Evolutionary conservation across 2,888 invertebrate species (phyloP).

Genomic region (Stomorhina lunata): DNA sequence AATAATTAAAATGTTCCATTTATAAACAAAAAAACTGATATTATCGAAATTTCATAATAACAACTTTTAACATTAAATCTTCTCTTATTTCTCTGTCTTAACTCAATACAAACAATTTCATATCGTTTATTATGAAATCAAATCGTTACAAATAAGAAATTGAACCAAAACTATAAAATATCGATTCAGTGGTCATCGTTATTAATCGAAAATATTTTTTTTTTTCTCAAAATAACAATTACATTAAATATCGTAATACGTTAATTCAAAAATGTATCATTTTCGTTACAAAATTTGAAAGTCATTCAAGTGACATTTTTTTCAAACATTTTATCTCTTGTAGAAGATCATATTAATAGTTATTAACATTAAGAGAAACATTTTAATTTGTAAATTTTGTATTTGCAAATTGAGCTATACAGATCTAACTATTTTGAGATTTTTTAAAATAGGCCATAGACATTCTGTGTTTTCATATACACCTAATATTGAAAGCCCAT

Average conservation of each 20-base stretch:
- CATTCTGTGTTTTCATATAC: too few species aligned
- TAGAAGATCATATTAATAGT: conserved; percentile 59
- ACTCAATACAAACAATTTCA: conserved; percentile 59
- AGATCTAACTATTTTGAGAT: too few species aligned
- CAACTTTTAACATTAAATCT: conserved; percentile 48
- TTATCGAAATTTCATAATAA: conserved; percentile 78
- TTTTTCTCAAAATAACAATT: conserved; percentile 39
- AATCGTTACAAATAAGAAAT: conserved; percentile 64
- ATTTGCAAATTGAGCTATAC: too few species aligned
- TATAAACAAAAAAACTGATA: conserved; percentile 67
- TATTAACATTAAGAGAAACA: conserved; percentile 60
- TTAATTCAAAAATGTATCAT: conserved; percentile 38
- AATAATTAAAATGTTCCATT: too few species aligned
- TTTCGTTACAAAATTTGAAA: conserved; percentile 52
- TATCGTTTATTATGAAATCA: conserved; percentile 65
- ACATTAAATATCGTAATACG: conserved; percentile 6
- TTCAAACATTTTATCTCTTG: conserved; percentile 61
- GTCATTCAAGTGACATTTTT: conserved; percentile 57
- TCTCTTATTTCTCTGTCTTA: conserved; percentile 12
- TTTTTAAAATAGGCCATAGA: too few species aligned
- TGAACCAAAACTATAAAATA: conserved; percentile 76
- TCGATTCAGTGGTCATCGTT: conserved; percentile 80
- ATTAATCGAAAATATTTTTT: conserved; percentile 61
- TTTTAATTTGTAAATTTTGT: conserved; percentile 11
- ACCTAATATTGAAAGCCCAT: too few species aligned